Base-by-base conservation (phyloP, 2,797 vertebrate species). In the Manis javanica region DNA sequence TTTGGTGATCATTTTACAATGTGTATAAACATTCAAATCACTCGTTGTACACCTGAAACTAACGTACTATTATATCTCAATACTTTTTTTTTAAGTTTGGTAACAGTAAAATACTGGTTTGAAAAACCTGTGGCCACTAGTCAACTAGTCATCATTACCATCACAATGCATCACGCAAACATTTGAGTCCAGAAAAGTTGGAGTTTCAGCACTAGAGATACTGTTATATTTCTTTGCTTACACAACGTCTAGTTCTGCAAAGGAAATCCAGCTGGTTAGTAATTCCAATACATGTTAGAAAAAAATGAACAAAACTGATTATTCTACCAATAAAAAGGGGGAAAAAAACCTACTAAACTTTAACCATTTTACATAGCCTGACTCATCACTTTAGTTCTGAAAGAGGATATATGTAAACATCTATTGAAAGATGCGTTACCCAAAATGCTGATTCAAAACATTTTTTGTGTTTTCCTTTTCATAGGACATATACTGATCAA, bases 361-460 rank as follows among this genome's bases (percentile, higher is more conserved):
- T 71, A 93, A 59, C 14, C 49, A 87, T 79, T 86, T 49, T 87
- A 49, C 61, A 93, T 57, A 82, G 24, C 72, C 71, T 2, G 24
- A 61, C 81, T 75, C 46, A 87, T 83, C 72, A 87, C 64, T 69
- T 66, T 24, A 74, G 63, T 79, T 86, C 26, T 79, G 34, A 42
- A 15, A 92, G 21, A 75, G 16, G 37, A 0, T 12, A 9, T 37
- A 55, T 11, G 26, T 63, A 61, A 87, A 61, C 16, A 79, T 46
- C 46, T 83, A 57, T 13, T 68, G 26, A 78, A 55, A 93, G 51
- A 96, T 16, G 34, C 5, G 68, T 63, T 71, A 71, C 42, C 34
- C 77, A 92, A 86, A 95, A 95, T 49, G 46, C 61, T 66, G 21
- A 87, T 12, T 92, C 37, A 64, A 59, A 96, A 81, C 0, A 31